Conservation (phyloP, 2,113 vertebrate genomes). For the Grallaria varia region DNA sequence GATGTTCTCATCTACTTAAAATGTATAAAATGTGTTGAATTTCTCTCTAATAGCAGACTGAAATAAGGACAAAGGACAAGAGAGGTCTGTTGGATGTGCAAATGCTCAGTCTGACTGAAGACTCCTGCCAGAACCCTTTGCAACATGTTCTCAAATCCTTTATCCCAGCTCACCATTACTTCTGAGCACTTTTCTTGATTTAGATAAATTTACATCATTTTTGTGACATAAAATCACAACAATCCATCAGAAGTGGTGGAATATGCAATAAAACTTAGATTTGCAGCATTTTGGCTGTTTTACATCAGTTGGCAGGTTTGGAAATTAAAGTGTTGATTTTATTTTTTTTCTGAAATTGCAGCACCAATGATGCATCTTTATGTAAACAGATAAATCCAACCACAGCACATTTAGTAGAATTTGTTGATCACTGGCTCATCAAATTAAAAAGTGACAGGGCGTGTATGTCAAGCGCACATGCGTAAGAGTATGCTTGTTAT, state of each 20-base stretch:
- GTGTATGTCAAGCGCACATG: neutral
- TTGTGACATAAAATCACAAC: neutral
- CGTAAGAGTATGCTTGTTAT: accelerated
- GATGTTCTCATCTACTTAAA: neutral
- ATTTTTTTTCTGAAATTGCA: neutral
- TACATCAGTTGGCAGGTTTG: neutral
- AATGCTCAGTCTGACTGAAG: no score
- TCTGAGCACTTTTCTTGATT: neutral
- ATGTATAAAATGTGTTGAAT: neutral
- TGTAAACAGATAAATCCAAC: neutral
- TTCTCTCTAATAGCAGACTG: neutral
- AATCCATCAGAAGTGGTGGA: neutral
- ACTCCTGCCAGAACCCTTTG: neutral
- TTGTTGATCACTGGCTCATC: neutral
- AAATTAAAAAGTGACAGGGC: neutral
- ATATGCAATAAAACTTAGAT: neutral
- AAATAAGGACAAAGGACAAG: neutral
- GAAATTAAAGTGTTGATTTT: neutral
- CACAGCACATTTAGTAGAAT: neutral
- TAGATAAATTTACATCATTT: neutral
- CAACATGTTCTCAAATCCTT: neutral
- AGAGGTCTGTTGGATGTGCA: neutral
- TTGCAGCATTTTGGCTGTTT: neutral
- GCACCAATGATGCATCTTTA: neutral
- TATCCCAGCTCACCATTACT: neutral